Evolutionary conservation across 35 echinoderm and acorn worm species (phyloP).

Genomic region (Diadema setosum): DNA sequence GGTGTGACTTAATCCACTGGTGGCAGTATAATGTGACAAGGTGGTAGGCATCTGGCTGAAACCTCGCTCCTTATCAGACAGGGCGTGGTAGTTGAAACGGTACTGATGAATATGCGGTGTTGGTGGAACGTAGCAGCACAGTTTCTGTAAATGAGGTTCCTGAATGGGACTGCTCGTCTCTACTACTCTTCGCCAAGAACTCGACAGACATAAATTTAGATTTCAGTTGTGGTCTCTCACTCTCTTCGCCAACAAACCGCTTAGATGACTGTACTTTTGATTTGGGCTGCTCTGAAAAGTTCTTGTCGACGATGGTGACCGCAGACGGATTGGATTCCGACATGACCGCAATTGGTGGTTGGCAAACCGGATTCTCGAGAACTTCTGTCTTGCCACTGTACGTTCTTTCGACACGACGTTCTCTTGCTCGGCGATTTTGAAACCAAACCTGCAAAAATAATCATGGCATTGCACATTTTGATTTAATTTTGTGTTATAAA

Average conservation of each 20-base stretch:
- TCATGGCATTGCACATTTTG: too few species aligned
- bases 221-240: neutral
- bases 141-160: neutral
- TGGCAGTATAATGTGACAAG: neutral
- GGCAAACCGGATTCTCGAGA: neutral
- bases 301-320: neutral
- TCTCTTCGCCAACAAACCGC: neutral
- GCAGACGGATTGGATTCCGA: neutral
- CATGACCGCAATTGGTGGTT: neutral
- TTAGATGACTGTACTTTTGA: neutral
- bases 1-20: neutral
- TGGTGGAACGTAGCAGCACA: neutral
- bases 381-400: neutral
- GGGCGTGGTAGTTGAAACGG: too few species aligned
- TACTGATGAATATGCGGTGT: neutral
- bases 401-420: conserved; percentile 37
- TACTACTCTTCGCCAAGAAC: neutral
- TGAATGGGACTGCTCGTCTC: neutral
- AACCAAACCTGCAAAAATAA: conserved; percentile 76
- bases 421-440: conserved; percentile 75
- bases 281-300: neutral
- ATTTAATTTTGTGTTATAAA: too few species aligned
- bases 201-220: neutral
- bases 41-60: neutral
- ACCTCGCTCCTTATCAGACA: too few species aligned